Evolutionary conservation across 2,888 invertebrate species (phyloP), one percentile per base, ranked within the genome.

Genomic region (Lycaena phlaeas): DNA sequence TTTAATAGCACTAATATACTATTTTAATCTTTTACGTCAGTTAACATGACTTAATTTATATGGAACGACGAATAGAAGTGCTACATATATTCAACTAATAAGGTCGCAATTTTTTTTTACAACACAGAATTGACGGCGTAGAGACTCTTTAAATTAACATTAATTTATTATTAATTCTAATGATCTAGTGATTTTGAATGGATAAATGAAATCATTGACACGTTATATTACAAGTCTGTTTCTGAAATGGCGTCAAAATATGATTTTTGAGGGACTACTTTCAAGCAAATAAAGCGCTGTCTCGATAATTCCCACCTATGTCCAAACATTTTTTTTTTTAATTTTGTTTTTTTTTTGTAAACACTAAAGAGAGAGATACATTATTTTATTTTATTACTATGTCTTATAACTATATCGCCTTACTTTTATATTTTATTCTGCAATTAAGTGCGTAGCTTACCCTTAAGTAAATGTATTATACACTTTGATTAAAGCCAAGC

Each of bases 41-140:
- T 34, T 12, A 34, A 17, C 9, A 22, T 9, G 22, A 18, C 14
- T 39, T 30, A 38, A 2, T 38, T 28, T 14, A 22, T 9, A 31
- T 25, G 31, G 26, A 22, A 29, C 12, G 18, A 17, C 26, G n/a
- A n/a, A n/a, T n/a, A 28, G 14, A 31, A 15, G 26, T 40, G 39
- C 39, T 40, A 31, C 31, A 38, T 18, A n/a, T n/a, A 28, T 22
- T 26, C 25, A 40, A 39, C 29, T 39, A 39, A 40, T 31, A 30
- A 31, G 26, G 25, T 40, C 26, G 39, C 31, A 31, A 30, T 62
- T 57, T 61, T 39, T 64, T 70, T 59, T 73, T 81, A 81, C 74
- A 81, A 68, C 70, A 71, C 73, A 72, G 71, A 84, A 82, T 84
- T 84, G 82, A 82, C 82, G 73, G 78, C 69, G 82, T 82, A 81